phyloP scores from a whole-genome alignment of 2,888 invertebrate species.

The Lasioglossum lativentre region DNA sequence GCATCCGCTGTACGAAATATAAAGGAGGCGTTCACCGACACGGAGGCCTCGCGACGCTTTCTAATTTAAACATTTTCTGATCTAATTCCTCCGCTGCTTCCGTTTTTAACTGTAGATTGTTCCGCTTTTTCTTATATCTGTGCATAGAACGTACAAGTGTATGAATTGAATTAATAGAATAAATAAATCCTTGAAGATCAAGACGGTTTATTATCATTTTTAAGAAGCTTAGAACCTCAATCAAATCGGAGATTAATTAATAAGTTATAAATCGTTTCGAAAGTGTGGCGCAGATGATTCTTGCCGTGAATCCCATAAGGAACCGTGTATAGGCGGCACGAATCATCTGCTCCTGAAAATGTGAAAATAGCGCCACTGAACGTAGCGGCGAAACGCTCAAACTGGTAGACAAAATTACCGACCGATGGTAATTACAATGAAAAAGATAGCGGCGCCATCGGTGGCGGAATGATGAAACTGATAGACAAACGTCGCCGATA shows the following conservation, averaged over 20 bases:
- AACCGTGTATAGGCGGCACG: neutral
- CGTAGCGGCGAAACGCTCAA: neutral
- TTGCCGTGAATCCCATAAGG: neutral
- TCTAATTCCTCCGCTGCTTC: slow-evolving; percentile 41
- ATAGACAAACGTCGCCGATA: too few species aligned
- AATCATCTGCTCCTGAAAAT: neutral
- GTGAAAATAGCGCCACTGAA: neutral
- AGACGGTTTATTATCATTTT: neutral
- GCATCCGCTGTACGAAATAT: slow-evolving; percentile 19
- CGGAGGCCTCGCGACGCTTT: slow-evolving; percentile 41
- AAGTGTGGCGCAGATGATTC: neutral
- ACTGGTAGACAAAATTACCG: too few species aligned
- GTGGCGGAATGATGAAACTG: neutral
- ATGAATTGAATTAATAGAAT: neutral
- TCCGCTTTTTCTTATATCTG: neutral
- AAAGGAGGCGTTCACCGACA: slow-evolving; percentile 25
- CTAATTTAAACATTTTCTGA: slow-evolving; percentile 55
- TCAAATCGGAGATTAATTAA: neutral
- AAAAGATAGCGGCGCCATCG: neutral
- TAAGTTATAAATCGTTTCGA: neutral
- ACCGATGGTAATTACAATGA: neutral
- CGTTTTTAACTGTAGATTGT: slow-evolving; percentile 18
- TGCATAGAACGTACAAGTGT: neutral
- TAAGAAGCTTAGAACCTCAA: neutral
- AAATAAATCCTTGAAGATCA: neutral